Conservation (phyloP, 2,113 vertebrate genomes). For the Sander lucioperca region DNA sequence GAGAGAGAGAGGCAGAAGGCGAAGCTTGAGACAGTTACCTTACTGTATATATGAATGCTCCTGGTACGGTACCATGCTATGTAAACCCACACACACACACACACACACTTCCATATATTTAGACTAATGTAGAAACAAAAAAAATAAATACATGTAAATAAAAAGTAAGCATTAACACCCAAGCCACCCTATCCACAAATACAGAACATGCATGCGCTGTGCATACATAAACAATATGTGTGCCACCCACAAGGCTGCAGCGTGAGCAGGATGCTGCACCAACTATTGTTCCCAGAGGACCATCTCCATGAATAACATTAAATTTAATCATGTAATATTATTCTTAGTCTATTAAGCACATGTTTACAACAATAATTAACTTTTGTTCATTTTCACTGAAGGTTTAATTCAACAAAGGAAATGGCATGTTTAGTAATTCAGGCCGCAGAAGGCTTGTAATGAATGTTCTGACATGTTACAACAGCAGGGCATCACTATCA, state of each 20-base stretch:
- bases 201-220: neutral
- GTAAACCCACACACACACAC: conserved; percentile 41
- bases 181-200: conserved; percentile 2
- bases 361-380: conserved; percentile 33
- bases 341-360: conserved; percentile 48
- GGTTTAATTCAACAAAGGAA: conserved; percentile 34
- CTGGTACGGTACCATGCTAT: neutral
- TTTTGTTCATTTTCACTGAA: conserved; percentile 33
- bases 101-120: conserved; percentile 13
- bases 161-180: conserved; percentile 10
- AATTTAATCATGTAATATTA: conserved; percentile 40
- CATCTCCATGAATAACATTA: conserved; percentile 24
- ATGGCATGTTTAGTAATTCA: conserved; percentile 3
- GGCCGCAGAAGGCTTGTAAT: conserved; percentile 49
- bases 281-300: conserved; percentile 17
- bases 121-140: neutral
- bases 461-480: conserved; percentile 29
- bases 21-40: conserved; percentile 21
- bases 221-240: conserved; percentile 28
- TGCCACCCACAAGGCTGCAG: conserved; percentile 42
- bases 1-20: conserved; percentile 12
- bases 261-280: conserved; percentile 3
- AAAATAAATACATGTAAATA: conserved; percentile 13
- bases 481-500: conserved; percentile 15
- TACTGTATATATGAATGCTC: conserved; percentile 17